Conservation (phyloP, 1,140 invertebrate genomes). For the Antheraea pernyi region DNA sequence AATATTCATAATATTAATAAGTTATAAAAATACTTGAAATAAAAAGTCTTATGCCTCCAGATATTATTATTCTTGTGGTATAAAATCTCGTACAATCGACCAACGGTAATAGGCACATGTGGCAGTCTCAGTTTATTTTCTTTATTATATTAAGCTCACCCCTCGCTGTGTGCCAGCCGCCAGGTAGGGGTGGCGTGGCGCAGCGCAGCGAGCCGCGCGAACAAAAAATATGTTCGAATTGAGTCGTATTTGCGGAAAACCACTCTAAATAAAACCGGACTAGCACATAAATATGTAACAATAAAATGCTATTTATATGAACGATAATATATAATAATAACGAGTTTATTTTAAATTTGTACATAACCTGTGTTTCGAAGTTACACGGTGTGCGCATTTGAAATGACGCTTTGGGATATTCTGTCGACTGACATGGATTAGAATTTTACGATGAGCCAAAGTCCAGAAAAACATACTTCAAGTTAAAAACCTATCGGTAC, state of each 20-base stretch:
- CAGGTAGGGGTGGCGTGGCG: constrained; percentile 27
- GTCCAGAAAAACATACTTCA: neutral
- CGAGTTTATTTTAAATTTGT: too few relatives aligned
- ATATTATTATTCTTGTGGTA: constrained; percentile 14
- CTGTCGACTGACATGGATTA: neutral
- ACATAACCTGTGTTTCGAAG: too few relatives aligned
- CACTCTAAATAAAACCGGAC: neutral
- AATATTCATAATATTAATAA: too few relatives aligned
- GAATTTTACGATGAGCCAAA: neutral
- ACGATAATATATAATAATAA: neutral
- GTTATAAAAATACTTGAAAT: too few relatives aligned
- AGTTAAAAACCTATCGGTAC: neutral
- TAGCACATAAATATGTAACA: neutral
- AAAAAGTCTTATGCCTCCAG: neutral
- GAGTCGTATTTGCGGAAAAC: neutral
- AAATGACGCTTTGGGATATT: neutral
- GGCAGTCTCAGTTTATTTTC: constrained; percentile 28
- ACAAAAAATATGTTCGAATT: neutral
- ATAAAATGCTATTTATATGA: neutral
- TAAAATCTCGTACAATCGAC: constrained; percentile 14
- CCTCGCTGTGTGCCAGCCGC: constrained; percentile 36
- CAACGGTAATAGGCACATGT: constrained; percentile 29
- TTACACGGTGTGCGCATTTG: too few relatives aligned
- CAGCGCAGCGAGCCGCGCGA: neutral
- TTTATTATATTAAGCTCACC: constrained; percentile 23